Percentiles rank a stretch among this genome's conserved stretches.
Evolutionary conservation across 1,140 invertebrate genomes (phyloP).

Genomic region (Steinernema khuongi): DNA sequence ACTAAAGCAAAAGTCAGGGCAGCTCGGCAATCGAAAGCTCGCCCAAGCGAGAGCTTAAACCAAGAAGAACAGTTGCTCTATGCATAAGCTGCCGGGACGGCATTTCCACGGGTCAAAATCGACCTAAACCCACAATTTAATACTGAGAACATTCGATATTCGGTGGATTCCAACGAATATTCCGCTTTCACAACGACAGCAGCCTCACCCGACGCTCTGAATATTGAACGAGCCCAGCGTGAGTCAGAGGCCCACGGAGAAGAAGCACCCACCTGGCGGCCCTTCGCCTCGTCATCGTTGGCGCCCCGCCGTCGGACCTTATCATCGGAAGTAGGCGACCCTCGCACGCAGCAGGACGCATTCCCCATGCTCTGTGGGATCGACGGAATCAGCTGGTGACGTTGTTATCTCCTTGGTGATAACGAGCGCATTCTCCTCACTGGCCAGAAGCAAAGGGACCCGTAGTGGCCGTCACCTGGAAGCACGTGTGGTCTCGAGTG

Average conservation of each 20-base stretch:
- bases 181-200: constrained; percentile 24
- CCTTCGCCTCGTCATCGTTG: constrained; percentile 4
- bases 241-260: too few species aligned
- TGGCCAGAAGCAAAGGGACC: not conserved
- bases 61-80: not conserved
- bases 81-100: too few species aligned
- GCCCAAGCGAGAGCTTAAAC: too few species aligned
- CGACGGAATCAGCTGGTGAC: not conserved
- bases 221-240: too few species aligned
- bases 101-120: too few species aligned
- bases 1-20: too few species aligned
- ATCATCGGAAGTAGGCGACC: constrained; percentile 25
- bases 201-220: constrained; percentile 16
- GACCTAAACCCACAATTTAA: too few species aligned
- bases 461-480: too few species aligned
- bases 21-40: too few species aligned
- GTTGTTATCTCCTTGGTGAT: not conserved
- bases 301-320: constrained; percentile 23
- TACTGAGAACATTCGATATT: too few species aligned
- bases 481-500: too few species aligned
- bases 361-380: constrained; percentile 28
- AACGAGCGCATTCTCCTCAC: not conserved
- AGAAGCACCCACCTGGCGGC: too few species aligned
- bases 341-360: constrained; percentile 36
- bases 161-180: constrained; percentile 20